A percentile compares a stretch with the other conserved stretches of the same genome.
Conservation (phyloP, 2,888 invertebrate species). For the Pterostichus madidus region DNA sequence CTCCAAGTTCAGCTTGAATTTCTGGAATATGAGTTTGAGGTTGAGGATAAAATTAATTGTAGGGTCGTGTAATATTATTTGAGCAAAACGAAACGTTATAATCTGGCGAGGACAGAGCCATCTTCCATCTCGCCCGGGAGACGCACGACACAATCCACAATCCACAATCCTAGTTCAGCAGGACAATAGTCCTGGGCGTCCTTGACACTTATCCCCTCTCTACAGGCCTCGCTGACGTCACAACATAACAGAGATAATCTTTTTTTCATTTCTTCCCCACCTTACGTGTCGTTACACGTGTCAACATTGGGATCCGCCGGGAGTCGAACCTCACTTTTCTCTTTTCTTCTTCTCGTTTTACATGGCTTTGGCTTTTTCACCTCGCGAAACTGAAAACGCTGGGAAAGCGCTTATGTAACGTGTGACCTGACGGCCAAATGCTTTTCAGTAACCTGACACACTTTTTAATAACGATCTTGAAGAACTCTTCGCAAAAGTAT, state of each 20-base stretch:
- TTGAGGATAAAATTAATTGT: conserved; percentile 3
- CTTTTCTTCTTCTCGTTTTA: conserved; percentile 39
- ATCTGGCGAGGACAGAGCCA: neutral
- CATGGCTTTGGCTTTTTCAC: conserved; percentile 17
- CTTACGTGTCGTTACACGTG: conserved; percentile 44
- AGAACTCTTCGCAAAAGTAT: neutral
- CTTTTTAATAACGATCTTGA: neutral
- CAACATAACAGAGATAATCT: conserved; percentile 55
- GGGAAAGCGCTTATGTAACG: conserved; percentile 27
- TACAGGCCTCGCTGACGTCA: conserved; percentile 34
- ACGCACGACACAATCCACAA: conserved; percentile 28
- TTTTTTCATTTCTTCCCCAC: conserved; percentile 50
- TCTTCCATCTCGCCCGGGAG: neutral
- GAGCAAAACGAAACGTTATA: conserved; percentile 16
- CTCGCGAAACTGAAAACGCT: conserved; percentile 37
- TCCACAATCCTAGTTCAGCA: conserved; percentile 10
- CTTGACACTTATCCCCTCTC: conserved; percentile 39
- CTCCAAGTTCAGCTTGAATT: neutral
- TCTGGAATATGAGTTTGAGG: neutral
- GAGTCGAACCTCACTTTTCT: conserved; percentile 18
- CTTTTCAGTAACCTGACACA: conserved; percentile 10
- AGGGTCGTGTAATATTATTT: conserved; percentile 6
- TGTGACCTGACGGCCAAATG: conserved; percentile 20
- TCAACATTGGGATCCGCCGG: conserved; percentile 24
- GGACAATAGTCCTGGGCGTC: conserved; percentile 43